Percentiles rank a stretch among this genome's conserved stretches.
Conservation (phyloP, 2,113 vertebrate genomes). For the Isurus oxyrinchus region DNA sequence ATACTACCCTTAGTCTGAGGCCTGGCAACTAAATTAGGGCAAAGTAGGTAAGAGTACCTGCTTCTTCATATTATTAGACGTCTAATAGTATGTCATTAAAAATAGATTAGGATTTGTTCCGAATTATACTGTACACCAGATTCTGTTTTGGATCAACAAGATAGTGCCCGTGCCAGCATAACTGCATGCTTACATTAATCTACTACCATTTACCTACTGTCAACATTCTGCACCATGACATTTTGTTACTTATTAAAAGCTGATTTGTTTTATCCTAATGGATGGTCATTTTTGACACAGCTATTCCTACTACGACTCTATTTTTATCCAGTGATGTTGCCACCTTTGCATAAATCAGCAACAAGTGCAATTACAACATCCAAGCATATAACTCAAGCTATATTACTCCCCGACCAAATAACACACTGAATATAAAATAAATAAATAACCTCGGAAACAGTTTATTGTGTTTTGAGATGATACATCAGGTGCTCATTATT, state of each 20-base stretch:
- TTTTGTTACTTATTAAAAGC: neutral
- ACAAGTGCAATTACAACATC: neutral
- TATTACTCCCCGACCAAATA: neutral
- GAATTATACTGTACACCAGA: neutral
- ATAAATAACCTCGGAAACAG: slow-evolving; percentile 66
- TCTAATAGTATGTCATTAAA: neutral
- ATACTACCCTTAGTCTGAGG: neutral
- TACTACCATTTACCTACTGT: neutral
- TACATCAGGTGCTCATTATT: slow-evolving; percentile 75
- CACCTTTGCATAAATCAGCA: neutral
- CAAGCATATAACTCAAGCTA: neutral
- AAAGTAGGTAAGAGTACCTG: neutral
- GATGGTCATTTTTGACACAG: neutral
- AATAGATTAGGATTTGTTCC: neutral
- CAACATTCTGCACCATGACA: neutral
- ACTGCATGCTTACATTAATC: too few relatives aligned
- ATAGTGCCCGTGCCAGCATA: neutral
- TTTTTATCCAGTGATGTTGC: neutral
- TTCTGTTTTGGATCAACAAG: neutral
- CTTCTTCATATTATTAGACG: neutral
- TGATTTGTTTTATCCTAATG: neutral
- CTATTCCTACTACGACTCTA: neutral
- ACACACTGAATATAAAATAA: slow-evolving; percentile 33
- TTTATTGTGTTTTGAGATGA: slow-evolving; percentile 86
- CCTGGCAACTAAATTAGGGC: neutral